Conservation (phyloP, 2,113 vertebrate genomes). For the Caranx ignobilis region DNA sequence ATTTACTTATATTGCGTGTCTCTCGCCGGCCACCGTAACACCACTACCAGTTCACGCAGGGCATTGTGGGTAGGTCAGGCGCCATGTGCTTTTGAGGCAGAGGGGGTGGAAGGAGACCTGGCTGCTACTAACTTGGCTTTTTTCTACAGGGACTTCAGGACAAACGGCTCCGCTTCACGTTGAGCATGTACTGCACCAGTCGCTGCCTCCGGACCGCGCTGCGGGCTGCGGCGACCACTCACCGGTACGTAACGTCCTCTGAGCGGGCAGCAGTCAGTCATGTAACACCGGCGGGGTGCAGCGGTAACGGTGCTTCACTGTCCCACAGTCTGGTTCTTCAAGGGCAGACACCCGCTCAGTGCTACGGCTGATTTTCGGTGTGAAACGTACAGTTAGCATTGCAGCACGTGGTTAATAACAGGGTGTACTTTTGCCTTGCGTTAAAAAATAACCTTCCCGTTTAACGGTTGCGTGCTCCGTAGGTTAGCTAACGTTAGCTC, state of each 20-base stretch:
- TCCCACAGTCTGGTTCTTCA: constrained; percentile 42
- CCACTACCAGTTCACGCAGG: constrained; percentile 40
- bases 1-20: not conserved
- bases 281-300: not conserved
- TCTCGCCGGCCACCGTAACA: constrained; percentile 16
- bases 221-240: constrained; percentile 64
- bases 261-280: not conserved
- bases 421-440: accelerated
- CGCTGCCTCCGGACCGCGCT: constrained; percentile 81
- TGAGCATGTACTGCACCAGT: constrained; percentile 78
- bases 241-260: constrained; percentile 71
- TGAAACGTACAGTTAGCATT: not conserved
- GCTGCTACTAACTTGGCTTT: not conserved
- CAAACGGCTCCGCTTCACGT: not conserved
- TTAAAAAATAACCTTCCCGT: accelerated
- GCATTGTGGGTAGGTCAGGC: constrained; percentile 87
- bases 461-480: not conserved
- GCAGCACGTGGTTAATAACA: accelerated
- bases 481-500: constrained; percentile 19
- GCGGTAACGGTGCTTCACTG: not conserved
- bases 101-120: not conserved
- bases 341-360: constrained; percentile 63
- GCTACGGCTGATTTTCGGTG: no score
- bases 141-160: constrained; percentile 7
- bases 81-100: constrained; percentile 85